These are phyloP conservation scores for Pycnonotus jocosus DNA, from an alignment of 2,113 vertebrate species.

Conservation along the genomic window DNA sequence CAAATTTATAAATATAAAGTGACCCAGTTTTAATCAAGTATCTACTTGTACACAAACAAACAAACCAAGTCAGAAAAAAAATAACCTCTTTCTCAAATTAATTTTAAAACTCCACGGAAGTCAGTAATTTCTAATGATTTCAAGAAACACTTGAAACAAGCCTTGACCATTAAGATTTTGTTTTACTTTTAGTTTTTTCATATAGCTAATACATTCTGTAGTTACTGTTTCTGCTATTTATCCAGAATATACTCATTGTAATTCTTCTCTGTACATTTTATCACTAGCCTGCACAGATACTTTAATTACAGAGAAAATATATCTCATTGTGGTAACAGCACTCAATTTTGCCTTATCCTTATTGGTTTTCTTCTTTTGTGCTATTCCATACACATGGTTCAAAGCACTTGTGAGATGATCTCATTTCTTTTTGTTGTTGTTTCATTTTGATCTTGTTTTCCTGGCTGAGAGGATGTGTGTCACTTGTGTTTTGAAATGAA, in stretches of 20 bases:
- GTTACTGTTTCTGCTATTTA: neutral
- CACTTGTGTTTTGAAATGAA: slow-evolving; percentile 23
- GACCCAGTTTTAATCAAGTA: neutral
- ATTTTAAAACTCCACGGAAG: neutral
- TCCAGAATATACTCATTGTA: neutral
- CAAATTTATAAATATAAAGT: neutral
- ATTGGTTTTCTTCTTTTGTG: neutral
- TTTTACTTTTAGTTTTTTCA: neutral
- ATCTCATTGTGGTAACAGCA: neutral
- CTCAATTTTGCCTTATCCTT: neutral
- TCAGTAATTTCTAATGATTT: neutral
- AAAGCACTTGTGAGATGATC: neutral
- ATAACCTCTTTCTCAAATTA: neutral
- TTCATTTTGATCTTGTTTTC: slow-evolving; percentile 24
- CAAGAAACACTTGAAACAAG: neutral
- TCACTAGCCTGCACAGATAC: neutral
- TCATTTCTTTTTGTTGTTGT: neutral
- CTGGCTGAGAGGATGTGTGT: slow-evolving; percentile 16
- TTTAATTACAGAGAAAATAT: neutral
- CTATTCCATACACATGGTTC: neutral
- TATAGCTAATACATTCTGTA: neutral
- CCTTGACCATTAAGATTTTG: neutral
- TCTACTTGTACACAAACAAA: neutral
- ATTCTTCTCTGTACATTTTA: neutral
- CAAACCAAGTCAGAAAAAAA: neutral